Percentiles rank a stretch among this genome's conserved stretches.
These are phyloP conservation scores for Scarus forsteni DNA, from an alignment of 2,797 vertebrate genomes.

Conservation along the genomic window DNA sequence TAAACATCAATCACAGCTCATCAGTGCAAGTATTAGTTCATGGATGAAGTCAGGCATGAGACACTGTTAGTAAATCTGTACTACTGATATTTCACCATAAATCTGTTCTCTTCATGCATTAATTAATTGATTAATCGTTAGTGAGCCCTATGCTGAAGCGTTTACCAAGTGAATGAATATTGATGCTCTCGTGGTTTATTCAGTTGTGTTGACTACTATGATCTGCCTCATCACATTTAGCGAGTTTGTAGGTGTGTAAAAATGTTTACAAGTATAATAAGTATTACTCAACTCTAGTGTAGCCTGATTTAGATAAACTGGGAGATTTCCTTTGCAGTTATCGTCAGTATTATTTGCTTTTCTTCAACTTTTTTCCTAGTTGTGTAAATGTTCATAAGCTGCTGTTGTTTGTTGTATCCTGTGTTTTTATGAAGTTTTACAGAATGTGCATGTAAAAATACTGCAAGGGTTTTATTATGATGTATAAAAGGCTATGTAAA, in stretches of 20 bases:
- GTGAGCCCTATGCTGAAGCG: too few relatives aligned
- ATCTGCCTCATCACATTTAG: constrained; percentile 59
- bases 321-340: constrained; percentile 31
- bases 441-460: constrained; percentile 59
- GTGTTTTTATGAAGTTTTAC: constrained; percentile 60
- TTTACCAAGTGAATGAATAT: constrained; percentile 9
- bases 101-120: too few relatives aligned
- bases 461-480: constrained; percentile 55
- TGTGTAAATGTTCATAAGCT: constrained; percentile 64
- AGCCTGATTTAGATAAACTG: constrained; percentile 48
- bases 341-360: constrained; percentile 53
- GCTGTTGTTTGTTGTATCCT: constrained; percentile 61
- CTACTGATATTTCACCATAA: too few relatives aligned
- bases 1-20: too few relatives aligned
- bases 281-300: constrained; percentile 38
- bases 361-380: constrained; percentile 47
- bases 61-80: too few relatives aligned
- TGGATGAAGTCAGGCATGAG: too few relatives aligned
- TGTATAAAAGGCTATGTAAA: constrained; percentile 65
- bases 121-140: too few relatives aligned
- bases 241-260: constrained; percentile 66
- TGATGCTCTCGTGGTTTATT: constrained; percentile 58
- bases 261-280: constrained; percentile 59
- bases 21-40: too few relatives aligned
- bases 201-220: constrained; percentile 52